A percentile compares a stretch with the other conserved stretches of the same genome.
Evolutionary conservation across 2,888 invertebrate genomes (phyloP).

Genomic region (Eumerus sabulonum): DNA sequence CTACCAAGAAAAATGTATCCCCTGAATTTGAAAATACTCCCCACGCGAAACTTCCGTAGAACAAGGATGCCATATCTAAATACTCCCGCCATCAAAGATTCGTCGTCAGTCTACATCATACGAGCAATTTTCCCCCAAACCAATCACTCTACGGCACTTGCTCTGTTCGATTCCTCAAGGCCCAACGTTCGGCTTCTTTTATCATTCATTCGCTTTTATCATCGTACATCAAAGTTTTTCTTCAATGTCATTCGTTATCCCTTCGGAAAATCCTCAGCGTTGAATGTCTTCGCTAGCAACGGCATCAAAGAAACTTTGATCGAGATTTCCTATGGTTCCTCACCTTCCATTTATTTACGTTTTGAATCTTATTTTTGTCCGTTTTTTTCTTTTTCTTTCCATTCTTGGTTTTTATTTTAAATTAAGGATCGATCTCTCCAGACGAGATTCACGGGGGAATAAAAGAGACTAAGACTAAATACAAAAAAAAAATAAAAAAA

Average conservation of each 20-base stretch:
- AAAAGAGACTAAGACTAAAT: not conserved
- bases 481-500: slow-evolving; percentile 11
- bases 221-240: not conserved
- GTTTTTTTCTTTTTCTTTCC: slow-evolving; percentile 20
- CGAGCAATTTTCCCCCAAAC: too few relatives aligned
- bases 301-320: slow-evolving; percentile 54
- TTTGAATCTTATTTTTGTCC: slow-evolving; percentile 31
- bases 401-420: slow-evolving; percentile 21
- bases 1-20: too few relatives aligned
- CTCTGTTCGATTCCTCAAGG: too few relatives aligned
- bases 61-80: too few relatives aligned
- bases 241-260: slow-evolving; percentile 15
- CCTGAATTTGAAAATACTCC: too few relatives aligned
- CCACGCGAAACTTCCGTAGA: too few relatives aligned
- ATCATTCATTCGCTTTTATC: not conserved
- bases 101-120: too few relatives aligned
- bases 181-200: not conserved
- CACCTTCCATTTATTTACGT: slow-evolving; percentile 22
- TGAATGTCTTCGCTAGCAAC: not conserved
- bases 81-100: too few relatives aligned
- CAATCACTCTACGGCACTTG: too few relatives aligned
- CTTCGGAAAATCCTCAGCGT: slow-evolving; percentile 11
- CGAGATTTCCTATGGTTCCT: slow-evolving; percentile 56
- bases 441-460: slow-evolving; percentile 14
- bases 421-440: slow-evolving; percentile 43